Evolutionary conservation across 1,140 invertebrate species (phyloP).

Genomic region (Hylyphantes graminicola): DNA sequence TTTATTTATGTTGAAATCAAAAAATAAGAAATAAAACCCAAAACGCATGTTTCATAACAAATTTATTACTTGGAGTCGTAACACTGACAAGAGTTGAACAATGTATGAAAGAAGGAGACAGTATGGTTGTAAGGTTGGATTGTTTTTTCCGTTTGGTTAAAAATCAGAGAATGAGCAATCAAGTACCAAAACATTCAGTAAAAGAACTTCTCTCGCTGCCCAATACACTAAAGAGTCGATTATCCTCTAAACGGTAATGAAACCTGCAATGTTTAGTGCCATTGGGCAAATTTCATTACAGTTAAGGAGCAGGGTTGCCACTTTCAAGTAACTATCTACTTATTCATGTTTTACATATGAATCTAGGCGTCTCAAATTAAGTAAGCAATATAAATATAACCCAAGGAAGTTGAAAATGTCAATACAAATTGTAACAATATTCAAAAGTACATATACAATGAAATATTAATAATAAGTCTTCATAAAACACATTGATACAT

Average conservation of each 20-base stretch:
- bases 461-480: too few relatives aligned
- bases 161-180: slow-evolving; percentile 34
- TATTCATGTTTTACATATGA: not conserved
- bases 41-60: slow-evolving; percentile 50
- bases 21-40: not conserved
- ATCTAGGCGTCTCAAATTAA: too few relatives aligned
- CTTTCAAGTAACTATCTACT: not conserved
- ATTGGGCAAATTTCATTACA: slow-evolving; percentile 21
- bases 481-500: too few relatives aligned
- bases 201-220: slow-evolving; percentile 12
- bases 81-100: slow-evolving; percentile 49
- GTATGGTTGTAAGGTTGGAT: slow-evolving; percentile 11
- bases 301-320: not conserved
- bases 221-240: slow-evolving; percentile 16
- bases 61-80: slow-evolving; percentile 56
- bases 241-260: slow-evolving; percentile 1
- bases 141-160: slow-evolving; percentile 12
- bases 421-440: too few relatives aligned
- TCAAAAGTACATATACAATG: too few relatives aligned
- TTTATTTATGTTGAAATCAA: not conserved
- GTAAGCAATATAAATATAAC: too few relatives aligned
- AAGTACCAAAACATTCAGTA: slow-evolving; percentile 33
- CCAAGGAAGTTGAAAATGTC: too few relatives aligned
- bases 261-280: not conserved
- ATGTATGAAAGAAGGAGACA: slow-evolving; percentile 41